A percentile compares a stretch with the other conserved stretches of the same genome.
Conservation (phyloP, 37 sponge, comb jelly and placozoan genomes). For the Halichondria panicea region DNA sequence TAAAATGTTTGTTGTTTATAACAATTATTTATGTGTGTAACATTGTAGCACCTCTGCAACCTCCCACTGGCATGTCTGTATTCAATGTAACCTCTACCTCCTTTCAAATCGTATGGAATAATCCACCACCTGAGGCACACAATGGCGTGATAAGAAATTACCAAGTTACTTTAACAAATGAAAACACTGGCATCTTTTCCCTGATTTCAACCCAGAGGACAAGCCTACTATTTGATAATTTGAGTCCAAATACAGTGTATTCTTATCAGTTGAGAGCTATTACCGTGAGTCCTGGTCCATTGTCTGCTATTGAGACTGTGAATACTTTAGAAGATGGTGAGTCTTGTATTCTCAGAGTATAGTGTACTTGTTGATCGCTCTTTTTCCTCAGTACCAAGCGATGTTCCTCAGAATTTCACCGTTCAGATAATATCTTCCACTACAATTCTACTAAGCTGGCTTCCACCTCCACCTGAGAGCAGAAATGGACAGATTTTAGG, state of each 20-base stretch:
- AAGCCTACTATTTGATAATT: too few species aligned
- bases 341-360: too few species aligned
- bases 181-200: not conserved
- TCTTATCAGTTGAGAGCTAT: too few species aligned
- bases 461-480: conserved; percentile 4
- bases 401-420: not conserved
- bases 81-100: conserved; percentile 1
- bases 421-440: not conserved
- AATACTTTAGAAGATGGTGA: too few species aligned
- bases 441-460: conserved; percentile 1
- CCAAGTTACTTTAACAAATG: conserved; percentile 8
- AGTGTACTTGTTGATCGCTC: too few species aligned
- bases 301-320: not conserved
- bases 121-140: conserved; percentile 8
- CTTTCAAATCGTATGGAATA: conserved; percentile 21
- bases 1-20: not conserved
- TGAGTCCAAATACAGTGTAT: too few species aligned
- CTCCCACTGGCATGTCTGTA: conserved; percentile 3
- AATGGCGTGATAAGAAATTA: conserved; percentile 44
- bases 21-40: not conserved
- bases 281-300: too few species aligned
- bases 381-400: not conserved
- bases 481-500: conserved; percentile 26
- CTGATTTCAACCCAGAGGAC: not conserved
- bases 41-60: conserved; percentile 11